Evolutionary conservation across 1,140 invertebrate genomes (phyloP).

Genomic region (Heliconius melpomene): DNA sequence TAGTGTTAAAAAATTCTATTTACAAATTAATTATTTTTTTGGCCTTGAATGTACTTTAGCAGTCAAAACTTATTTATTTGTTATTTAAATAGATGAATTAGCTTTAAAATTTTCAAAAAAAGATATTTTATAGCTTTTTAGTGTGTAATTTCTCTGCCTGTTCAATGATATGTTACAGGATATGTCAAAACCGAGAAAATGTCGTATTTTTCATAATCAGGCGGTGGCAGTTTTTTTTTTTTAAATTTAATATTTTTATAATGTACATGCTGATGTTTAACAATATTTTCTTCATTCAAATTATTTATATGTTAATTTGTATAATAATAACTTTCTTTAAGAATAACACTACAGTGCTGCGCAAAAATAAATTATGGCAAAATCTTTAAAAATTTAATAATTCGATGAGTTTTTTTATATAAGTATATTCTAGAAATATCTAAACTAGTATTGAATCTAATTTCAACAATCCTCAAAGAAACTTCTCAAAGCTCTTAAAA

Average conservation of each 20-base stretch:
- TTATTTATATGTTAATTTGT: not conserved
- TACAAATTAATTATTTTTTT: not conserved
- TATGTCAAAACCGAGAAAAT: constrained; percentile 4
- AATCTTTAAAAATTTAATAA: constrained; percentile 18
- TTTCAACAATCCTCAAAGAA: constrained; percentile 25
- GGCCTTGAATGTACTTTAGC: not conserved
- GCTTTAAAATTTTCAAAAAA: not conserved
- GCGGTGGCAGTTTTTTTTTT: not conserved
- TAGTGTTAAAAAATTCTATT: not conserved
- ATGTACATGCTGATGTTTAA: not conserved
- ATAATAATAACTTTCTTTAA: not conserved
- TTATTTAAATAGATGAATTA: not conserved
- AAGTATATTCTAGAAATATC: constrained; percentile 23
- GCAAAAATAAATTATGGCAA: constrained; percentile 28
- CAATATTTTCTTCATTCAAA: not conserved
- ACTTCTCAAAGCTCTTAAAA: constrained; percentile 25
- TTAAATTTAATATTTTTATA: not conserved
- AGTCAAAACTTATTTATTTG: not conserved
- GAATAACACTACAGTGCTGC: constrained; percentile 16
- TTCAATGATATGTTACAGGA: constrained; percentile 7
- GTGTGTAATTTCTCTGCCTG: not conserved
- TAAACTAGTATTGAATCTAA: constrained; percentile 32
- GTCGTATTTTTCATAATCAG: not conserved
- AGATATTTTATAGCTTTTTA: not conserved
- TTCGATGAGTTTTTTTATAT: constrained; percentile 21